These are phyloP conservation scores for Spinus olivaceus DNA, from an alignment of 2,797 vertebrate species.

Conservation along the genomic window DNA sequence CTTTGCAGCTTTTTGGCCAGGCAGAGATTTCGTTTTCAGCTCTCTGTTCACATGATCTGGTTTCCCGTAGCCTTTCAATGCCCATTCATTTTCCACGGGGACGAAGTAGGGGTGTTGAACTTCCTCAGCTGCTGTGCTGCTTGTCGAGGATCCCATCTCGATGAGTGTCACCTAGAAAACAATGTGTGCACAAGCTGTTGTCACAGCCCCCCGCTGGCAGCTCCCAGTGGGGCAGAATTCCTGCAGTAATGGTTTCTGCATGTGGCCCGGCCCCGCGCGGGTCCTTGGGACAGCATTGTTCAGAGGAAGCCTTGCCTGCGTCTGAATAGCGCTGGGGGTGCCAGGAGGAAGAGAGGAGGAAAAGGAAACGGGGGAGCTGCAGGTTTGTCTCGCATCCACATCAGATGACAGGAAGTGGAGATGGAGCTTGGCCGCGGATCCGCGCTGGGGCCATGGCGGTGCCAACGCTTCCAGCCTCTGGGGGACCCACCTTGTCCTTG, in stretches of 20 bases:
- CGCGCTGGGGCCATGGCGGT: slow-evolving; percentile 26
- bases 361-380: slow-evolving; percentile 78
- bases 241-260: slow-evolving; percentile 80
- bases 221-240: slow-evolving; percentile 73
- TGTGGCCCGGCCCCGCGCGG: slow-evolving; percentile 75
- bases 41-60: background rate
- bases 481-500: background rate
- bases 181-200: slow-evolving; percentile 59
- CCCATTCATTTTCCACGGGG: background rate
- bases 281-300: slow-evolving; percentile 79
- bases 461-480: slow-evolving; percentile 32
- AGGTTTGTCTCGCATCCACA: slow-evolving; percentile 71
- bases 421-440: slow-evolving; percentile 60
- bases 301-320: slow-evolving; percentile 74
- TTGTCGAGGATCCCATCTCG: slow-evolving; percentile 44
- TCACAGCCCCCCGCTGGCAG: slow-evolving; percentile 38
- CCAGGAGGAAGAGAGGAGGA: slow-evolving; percentile 81
- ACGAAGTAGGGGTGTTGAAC: background rate
- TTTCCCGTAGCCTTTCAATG: background rate
- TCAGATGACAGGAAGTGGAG: slow-evolving; percentile 78
- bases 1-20: fast-evolving
- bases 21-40: background rate
- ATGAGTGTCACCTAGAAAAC: slow-evolving; percentile 68
- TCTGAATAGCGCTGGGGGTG: slow-evolving; percentile 76
- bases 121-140: slow-evolving; percentile 25